These are phyloP conservation scores for Rousettus leschenaultii DNA, from an alignment of 2,113 vertebrate genomes.

Conservation along the genomic window DNA sequence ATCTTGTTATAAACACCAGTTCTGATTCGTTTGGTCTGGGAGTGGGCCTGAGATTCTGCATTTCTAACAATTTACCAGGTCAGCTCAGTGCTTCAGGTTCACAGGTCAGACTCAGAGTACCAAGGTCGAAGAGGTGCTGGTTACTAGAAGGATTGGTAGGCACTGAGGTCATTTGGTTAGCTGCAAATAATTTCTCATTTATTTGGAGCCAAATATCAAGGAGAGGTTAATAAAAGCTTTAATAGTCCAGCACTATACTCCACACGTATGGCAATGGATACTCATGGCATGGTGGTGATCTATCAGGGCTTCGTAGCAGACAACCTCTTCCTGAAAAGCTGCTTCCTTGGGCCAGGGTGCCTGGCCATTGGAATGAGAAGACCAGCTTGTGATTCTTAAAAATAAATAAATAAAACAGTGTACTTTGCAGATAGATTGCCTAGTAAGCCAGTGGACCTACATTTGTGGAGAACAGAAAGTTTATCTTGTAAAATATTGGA, in stretches of 20 bases:
- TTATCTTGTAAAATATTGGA: neutral
- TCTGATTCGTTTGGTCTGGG: neutral
- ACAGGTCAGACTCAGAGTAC: neutral
- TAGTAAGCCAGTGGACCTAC: neutral
- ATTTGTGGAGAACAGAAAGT: neutral
- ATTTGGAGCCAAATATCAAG: neutral
- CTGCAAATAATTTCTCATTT: neutral
- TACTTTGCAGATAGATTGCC: neutral
- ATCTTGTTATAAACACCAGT: neutral
- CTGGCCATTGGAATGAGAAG: neutral
- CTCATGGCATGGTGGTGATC: neutral
- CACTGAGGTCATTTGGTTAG: neutral
- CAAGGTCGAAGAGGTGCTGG: neutral
- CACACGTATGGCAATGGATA: neutral
- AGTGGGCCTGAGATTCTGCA: neutral
- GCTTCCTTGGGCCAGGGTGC: neutral
- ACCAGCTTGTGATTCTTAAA: neutral
- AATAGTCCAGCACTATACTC: neutral
- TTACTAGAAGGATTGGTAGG: neutral
- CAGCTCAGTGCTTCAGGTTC: neutral
- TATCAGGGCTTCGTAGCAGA: neutral
- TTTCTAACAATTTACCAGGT: neutral
- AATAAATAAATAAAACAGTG: neutral
- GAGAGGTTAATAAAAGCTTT: neutral
- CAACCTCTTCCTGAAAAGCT: neutral